Percentiles rank a stretch among this genome's conserved stretches.
These are phyloP conservation scores for Drosophila glabriapex DNA, from an alignment of 2,888 invertebrate genomes.

Conservation along the genomic window DNA sequence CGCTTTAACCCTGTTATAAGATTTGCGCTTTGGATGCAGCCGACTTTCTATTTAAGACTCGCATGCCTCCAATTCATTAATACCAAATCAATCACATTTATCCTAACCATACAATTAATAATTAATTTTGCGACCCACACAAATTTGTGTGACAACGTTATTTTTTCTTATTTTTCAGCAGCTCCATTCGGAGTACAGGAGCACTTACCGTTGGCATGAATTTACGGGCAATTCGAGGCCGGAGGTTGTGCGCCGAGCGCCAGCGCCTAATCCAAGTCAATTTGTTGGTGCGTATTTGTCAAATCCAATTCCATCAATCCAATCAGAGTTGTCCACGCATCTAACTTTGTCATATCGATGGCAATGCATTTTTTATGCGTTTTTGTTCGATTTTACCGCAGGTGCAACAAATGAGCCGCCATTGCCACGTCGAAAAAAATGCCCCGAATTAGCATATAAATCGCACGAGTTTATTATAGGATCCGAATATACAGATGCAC, in stretches of 20 bases:
- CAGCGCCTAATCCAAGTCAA: constrained; percentile 86
- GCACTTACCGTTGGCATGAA: constrained; percentile 98
- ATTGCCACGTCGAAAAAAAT: constrained; percentile 94
- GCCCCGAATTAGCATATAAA: constrained; percentile 94
- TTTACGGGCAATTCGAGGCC: constrained; percentile 92
- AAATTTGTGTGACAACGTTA: constrained; percentile 4
- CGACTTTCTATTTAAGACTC: neutral
- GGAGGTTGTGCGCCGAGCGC: constrained; percentile 89
- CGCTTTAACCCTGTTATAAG: neutral
- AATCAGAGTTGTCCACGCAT: constrained; percentile 28
- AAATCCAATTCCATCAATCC: constrained; percentile 18
- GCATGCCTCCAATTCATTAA: neutral
- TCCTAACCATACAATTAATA: constrained; percentile 2
- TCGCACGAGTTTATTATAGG: constrained; percentile 91
- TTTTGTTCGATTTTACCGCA: constrained; percentile 48
- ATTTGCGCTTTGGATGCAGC: neutral
- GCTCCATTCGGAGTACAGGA: constrained; percentile 97
- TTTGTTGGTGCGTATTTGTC: constrained; percentile 78
- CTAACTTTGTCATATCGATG: constrained; percentile 41
- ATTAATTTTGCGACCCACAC: neutral
- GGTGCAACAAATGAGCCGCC: constrained; percentile 91
- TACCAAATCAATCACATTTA: constrained; percentile 5
- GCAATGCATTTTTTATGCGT: constrained; percentile 34
- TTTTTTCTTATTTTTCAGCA: constrained; percentile 85
- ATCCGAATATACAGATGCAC: constrained; percentile 88